Base-by-base conservation (phyloP, 2,888 invertebrate genomes). In the Exephanes ischioxanthus region DNA sequence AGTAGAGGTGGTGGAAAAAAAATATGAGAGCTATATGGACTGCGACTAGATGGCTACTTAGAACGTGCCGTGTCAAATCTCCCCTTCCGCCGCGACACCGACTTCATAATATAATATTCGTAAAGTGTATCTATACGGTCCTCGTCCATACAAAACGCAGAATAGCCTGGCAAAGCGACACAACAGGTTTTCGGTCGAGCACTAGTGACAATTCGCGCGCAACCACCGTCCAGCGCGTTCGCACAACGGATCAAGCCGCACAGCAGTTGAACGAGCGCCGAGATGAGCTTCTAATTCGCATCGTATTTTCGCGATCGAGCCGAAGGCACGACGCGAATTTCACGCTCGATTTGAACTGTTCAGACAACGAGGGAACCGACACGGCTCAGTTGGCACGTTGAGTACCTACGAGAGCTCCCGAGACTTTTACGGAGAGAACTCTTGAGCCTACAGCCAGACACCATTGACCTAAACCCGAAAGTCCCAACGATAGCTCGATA, bases 21-120 rank as follows among this genome's bases (percentile, higher is more conserved):
- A 61, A 53, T 68, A 70, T 26, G 67, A 70, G 30, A 75, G 79
- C 81, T 73, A 73, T 86, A 85, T 33, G 26, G 6, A 61, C 16
- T 16, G 87, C 86, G 85, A 90, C 90, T 91, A 91, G 92, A 92
- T 92, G 89, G 92, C 91, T 91, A 92, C 90, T 92, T 91, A 91
- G 91, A 89, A 91, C 88, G 90, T 90, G 88, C 88, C 90, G 89
- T 88, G 89, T 91, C 89, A 85, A 88, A 89, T 88, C 87, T 85
- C 90, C 89, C 90, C 89, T 90, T 84, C 85, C 63, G 63, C 73
- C 51, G n/a, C 73, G 68, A 80, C 78, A 79, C 75, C 73, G 82
- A 85, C 85, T 83, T 84, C 82, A 75, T 83, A 73, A 76, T 58
- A 77, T 80, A 85, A 83, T 77, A 75, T 78, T 79, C 61, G 79